phyloP scores from a whole-genome alignment of 1,140 invertebrate genomes.

The Trichoplusia ni region DNA sequence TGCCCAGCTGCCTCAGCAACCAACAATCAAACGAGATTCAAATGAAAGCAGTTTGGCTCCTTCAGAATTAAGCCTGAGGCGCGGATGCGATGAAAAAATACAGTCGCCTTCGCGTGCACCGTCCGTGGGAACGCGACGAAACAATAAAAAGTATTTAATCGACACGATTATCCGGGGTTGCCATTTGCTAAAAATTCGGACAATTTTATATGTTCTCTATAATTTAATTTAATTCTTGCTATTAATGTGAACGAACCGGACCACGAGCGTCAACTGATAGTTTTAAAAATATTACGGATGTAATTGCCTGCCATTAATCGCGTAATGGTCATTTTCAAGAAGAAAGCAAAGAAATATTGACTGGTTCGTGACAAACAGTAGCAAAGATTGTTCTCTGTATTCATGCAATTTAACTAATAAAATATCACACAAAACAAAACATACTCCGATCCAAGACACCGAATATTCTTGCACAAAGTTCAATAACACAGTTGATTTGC shows the following conservation, averaged over 20 bases:
- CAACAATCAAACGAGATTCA: conserved; percentile 67
- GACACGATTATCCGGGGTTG: conserved; percentile 54
- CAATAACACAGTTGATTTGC: conserved; percentile 30
- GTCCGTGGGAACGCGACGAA: conserved; percentile 67
- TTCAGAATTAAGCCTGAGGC: conserved; percentile 56
- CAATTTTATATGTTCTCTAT: conserved; percentile 32
- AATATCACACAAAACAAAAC: no score
- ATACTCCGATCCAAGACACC: no score
- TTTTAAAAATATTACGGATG: conserved; percentile 56
- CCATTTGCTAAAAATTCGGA: conserved; percentile 52
- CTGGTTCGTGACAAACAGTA: no score
- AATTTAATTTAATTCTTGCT: conserved; percentile 43
- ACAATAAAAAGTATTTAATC: conserved; percentile 57
- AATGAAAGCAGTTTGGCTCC: conserved; percentile 63
- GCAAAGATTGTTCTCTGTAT: no score
- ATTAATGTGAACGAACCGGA: no score
- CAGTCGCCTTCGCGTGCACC: conserved; percentile 53
- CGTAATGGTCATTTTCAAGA: no score
- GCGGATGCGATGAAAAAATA: conserved; percentile 56
- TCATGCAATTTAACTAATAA: no score
- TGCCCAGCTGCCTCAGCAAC: conserved; percentile 42
- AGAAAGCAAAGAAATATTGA: no score
- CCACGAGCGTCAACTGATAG: conserved; percentile 55
- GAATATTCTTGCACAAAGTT: conserved; percentile 19
- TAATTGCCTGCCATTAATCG: no score